These are phyloP conservation scores for Petrocephalus zakoni DNA, from an alignment of 2,113 vertebrate genomes.

Conservation along the genomic window DNA sequence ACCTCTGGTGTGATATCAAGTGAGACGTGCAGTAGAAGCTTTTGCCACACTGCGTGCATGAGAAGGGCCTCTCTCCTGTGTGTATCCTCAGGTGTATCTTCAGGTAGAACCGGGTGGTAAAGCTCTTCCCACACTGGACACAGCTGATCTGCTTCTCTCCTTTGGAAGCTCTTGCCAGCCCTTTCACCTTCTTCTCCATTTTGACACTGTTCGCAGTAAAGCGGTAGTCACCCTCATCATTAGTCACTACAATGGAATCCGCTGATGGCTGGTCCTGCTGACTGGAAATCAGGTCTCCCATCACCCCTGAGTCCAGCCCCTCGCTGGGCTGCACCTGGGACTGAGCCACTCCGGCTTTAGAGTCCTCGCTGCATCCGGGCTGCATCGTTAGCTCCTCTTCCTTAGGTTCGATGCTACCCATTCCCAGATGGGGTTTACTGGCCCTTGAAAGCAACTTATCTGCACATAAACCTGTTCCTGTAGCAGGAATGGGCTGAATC, in stretches of 20 bases:
- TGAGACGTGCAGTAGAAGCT: constrained; percentile 21
- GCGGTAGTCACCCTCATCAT: not conserved
- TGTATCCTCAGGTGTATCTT: constrained; percentile 24
- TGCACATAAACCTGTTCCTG: not conserved
- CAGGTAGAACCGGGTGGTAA: constrained; percentile 22
- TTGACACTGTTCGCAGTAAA: not conserved
- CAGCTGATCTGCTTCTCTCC: constrained; percentile 21
- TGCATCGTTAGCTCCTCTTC: not conserved
- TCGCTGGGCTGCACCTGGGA: constrained; percentile 36
- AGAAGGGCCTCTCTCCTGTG: constrained; percentile 29
- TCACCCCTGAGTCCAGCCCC: constrained; percentile 23
- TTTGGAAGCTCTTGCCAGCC: not conserved
- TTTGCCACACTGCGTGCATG: constrained; percentile 54
- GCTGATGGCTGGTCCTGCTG: constrained; percentile 16
- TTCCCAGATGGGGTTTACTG: constrained; percentile 21
- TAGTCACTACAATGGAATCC: not conserved
- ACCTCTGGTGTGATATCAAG: constrained; percentile 20
- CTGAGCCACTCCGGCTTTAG: constrained; percentile 5
- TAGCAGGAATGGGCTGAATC: constrained; percentile 10
- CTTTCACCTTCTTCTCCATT: not conserved
- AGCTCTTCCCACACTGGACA: constrained; percentile 18
- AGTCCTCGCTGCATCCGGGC: not conserved
- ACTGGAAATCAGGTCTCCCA: not conserved
- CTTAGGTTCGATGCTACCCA: not conserved
- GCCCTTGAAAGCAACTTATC: constrained; percentile 31